Conservation (phyloP, 1,140 invertebrate genomes). For the Scaptomyza montana region DNA sequence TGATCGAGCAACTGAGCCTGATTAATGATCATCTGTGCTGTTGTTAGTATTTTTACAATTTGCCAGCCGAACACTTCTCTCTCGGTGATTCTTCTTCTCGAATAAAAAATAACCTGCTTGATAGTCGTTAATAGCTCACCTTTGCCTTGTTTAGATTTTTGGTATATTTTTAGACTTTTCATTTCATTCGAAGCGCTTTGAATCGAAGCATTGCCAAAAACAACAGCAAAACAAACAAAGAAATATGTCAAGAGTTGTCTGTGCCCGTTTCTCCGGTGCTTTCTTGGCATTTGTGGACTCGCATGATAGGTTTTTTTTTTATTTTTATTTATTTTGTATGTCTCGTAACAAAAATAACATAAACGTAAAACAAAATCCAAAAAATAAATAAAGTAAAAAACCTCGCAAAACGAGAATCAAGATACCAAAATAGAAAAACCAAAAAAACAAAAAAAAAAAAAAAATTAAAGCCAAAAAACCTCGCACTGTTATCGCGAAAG, state of each 20-base stretch:
- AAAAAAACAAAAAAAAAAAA: slow-evolving; percentile 4
- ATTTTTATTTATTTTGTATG: background rate
- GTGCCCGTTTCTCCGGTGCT: slow-evolving; percentile 44
- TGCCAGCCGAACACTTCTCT: background rate
- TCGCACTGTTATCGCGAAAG: slow-evolving; percentile 26
- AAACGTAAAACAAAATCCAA: slow-evolving; percentile 24
- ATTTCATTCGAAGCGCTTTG: slow-evolving; percentile 38
- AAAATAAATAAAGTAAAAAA: slow-evolving; percentile 11
- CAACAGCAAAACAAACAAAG: slow-evolving; percentile 30
- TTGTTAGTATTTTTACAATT: background rate
- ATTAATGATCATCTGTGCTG: slow-evolving; percentile 9
- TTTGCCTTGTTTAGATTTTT: slow-evolving; percentile 54
- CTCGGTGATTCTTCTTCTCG: slow-evolving; percentile 18
- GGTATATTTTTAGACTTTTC: slow-evolving; percentile 66
- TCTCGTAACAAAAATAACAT: slow-evolving; percentile 26
- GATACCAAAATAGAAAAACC: slow-evolving; percentile 19
- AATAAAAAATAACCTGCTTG: slow-evolving; percentile 59
- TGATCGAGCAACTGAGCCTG: slow-evolving; percentile 16
- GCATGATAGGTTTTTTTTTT: background rate
- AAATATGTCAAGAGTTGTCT: slow-evolving; percentile 67
- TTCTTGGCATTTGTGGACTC: slow-evolving; percentile 10
- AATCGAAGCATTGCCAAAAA: slow-evolving; percentile 60
- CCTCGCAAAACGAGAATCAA: slow-evolving; percentile 7
- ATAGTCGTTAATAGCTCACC: slow-evolving; percentile 70
- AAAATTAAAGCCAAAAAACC: background rate